Conservation (phyloP, 1,140 invertebrate genomes). For the Xylocopa sonorina region DNA sequence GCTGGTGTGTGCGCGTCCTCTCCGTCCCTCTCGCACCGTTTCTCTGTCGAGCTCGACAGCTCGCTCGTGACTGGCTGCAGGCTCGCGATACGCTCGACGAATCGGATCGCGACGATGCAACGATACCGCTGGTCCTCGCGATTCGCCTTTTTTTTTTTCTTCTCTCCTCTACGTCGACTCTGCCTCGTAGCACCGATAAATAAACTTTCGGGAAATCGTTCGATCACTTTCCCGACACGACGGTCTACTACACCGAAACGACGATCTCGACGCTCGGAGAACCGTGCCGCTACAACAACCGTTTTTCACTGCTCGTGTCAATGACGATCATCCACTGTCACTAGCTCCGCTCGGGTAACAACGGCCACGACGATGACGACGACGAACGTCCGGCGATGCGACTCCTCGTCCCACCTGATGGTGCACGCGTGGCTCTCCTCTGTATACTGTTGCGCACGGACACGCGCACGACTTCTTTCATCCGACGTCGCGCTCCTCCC, state of each 20-base stretch:
- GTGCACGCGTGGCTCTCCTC: constrained; percentile 11
- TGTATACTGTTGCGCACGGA: not conserved
- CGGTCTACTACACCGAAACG: not conserved
- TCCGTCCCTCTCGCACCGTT: constrained; percentile 22
- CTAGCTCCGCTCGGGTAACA: not conserved
- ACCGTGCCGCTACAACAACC: too few relatives aligned
- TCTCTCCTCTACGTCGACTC: too few relatives aligned
- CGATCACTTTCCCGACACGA: too few relatives aligned
- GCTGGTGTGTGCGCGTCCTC: constrained; percentile 10
- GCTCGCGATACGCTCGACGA: constrained; percentile 55
- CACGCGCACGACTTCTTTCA: too few relatives aligned
- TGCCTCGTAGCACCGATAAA: too few relatives aligned
- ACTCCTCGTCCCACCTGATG: not conserved
- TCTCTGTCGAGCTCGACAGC: constrained; percentile 20
- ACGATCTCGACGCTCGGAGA: not conserved
- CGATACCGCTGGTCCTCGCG: constrained; percentile 32
- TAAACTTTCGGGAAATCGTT: not conserved
- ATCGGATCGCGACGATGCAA: constrained; percentile 54
- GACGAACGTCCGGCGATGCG: too few relatives aligned
- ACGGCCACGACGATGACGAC: not conserved
- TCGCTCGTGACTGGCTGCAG: constrained; percentile 63
- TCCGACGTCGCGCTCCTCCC: not conserved
- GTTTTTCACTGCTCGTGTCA: too few relatives aligned
- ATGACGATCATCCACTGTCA: not conserved
- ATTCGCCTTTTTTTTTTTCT: constrained; percentile 10